Conservation (phyloP, 2,888 invertebrate species). For the Drosophila leonis region DNA sequence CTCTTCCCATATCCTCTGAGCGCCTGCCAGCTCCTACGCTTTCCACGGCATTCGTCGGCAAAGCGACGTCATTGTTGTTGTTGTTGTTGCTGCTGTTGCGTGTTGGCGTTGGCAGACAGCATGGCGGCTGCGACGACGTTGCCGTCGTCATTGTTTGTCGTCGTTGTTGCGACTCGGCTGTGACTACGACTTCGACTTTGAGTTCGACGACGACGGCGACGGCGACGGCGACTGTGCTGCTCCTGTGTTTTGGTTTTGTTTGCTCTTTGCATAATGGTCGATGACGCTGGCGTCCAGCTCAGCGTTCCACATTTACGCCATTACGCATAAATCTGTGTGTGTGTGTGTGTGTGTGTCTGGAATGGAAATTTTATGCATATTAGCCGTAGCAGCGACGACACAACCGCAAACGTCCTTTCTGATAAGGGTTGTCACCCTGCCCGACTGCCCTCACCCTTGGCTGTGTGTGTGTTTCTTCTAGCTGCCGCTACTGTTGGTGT, state of each 20-base stretch:
- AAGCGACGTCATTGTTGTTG: slow-evolving; percentile 55
- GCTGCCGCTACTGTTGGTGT: slow-evolving; percentile 33
- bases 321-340: slow-evolving; percentile 7
- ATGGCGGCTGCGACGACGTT: slow-evolving; percentile 60
- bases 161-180: slow-evolving; percentile 40
- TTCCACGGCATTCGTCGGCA: slow-evolving; percentile 52
- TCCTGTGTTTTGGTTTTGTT: slow-evolving; percentile 60
- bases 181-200: slow-evolving; percentile 29
- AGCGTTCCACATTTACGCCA: slow-evolving; percentile 35
- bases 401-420: slow-evolving; percentile 81
- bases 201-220: slow-evolving; percentile 14
- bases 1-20: slow-evolving; percentile 41
- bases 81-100: slow-evolving; percentile 70
- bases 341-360: neutral
- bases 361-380: slow-evolving; percentile 68
- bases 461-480: slow-evolving; percentile 30
- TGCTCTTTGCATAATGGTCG: slow-evolving; percentile 49
- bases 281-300: slow-evolving; percentile 30
- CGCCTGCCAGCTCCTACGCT: slow-evolving; percentile 62
- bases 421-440: slow-evolving; percentile 68
- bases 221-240: slow-evolving; percentile 33
- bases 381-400: slow-evolving; percentile 25
- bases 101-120: slow-evolving; percentile 79
- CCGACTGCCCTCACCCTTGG: slow-evolving; percentile 12
- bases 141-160: slow-evolving; percentile 55